Conservation (phyloP, 2,888 invertebrate species). For the Tuberolachnus salignus region DNA sequence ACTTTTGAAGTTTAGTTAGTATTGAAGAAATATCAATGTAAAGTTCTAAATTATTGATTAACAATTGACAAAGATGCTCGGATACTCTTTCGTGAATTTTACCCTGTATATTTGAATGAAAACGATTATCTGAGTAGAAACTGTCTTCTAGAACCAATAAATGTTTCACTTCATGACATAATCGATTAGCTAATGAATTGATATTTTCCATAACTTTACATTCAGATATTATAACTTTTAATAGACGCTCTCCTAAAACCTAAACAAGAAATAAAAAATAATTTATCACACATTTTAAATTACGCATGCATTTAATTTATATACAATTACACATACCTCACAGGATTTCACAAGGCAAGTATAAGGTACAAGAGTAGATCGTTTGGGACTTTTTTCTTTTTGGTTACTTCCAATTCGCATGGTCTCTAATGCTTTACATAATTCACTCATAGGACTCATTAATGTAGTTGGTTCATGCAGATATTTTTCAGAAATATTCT, state of each 20-base stretch:
- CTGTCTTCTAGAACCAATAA: conserved; percentile 49
- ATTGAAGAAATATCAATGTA: background rate
- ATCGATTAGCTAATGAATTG: conserved; percentile 29
- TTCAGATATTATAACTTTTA: conserved; percentile 33
- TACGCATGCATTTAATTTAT: background rate
- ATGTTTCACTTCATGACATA: conserved; percentile 46
- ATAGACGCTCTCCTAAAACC: conserved; percentile 45
- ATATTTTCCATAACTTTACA: background rate
- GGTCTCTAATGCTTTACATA: conserved; percentile 69
- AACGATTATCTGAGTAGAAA: conserved; percentile 52
- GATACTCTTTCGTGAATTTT: conserved; percentile 47
- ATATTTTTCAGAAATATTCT: conserved; percentile 60
- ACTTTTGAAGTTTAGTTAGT: conserved; percentile 28
- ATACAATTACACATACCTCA: conserved; percentile 24
- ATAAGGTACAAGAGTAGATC: conserved; percentile 40
- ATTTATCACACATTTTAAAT: too few species aligned
- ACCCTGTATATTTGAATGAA: conserved; percentile 46
- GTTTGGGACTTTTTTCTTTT: conserved; percentile 7
- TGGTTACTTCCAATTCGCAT: conserved; percentile 34
- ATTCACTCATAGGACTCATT: conserved; percentile 68
- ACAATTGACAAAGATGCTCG: conserved; percentile 31
- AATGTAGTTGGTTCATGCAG: conserved; percentile 13
- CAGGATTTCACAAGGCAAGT: conserved; percentile 48
- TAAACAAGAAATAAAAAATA: background rate
- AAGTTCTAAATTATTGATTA: conserved; percentile 20